Evolutionary conservation across 2,888 invertebrate species (phyloP).

Genomic region (Noctua janthe): DNA sequence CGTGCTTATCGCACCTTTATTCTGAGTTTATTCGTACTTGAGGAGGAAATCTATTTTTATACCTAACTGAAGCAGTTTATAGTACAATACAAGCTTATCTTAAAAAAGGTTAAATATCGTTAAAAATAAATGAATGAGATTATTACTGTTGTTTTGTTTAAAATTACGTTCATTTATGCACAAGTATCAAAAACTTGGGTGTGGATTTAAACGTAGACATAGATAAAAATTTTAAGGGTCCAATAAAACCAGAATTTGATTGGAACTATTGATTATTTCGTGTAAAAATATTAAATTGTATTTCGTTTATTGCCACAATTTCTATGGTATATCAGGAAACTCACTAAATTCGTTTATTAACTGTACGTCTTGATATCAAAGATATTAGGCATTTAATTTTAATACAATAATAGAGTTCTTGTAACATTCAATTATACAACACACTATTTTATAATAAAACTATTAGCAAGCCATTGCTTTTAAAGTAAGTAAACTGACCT

Average conservation of each 20-base stretch:
- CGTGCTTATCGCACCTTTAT: too few species aligned
- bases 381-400: too few species aligned
- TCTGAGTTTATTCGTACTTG: not conserved
- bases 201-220: not conserved
- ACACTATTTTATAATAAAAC: too few species aligned
- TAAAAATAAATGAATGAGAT: conserved; percentile 1
- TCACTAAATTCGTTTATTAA: too few species aligned
- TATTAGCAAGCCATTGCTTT: too few species aligned
- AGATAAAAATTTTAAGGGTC: not conserved
- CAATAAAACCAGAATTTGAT: not conserved
- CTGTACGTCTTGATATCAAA: too few species aligned
- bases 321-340: too few species aligned
- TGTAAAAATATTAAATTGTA: not conserved
- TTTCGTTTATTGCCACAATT: not conserved
- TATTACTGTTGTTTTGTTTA: not conserved
- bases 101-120: not conserved
- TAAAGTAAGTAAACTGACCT: too few species aligned
- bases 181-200: not conserved
- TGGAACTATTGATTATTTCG: not conserved
- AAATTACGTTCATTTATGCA: not conserved
- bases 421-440: too few species aligned
- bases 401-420: too few species aligned
- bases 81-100: not conserved
- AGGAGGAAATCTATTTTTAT: not conserved
- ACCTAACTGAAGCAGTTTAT: not conserved